Evolutionary conservation across 1,140 invertebrate species (phyloP).

Genomic region (Sitophilus oryzae): DNA sequence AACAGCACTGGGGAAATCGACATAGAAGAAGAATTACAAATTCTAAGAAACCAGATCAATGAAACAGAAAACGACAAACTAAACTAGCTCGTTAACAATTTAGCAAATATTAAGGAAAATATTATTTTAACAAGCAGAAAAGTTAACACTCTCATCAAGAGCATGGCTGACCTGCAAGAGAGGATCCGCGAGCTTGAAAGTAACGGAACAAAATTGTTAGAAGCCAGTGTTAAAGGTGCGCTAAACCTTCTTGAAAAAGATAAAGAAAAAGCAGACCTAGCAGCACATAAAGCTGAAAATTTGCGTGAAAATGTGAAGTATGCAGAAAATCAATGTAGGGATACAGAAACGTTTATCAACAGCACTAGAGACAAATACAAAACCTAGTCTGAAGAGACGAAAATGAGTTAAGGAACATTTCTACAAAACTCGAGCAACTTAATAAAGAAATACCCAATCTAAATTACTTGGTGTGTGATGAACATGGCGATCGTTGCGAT

Average conservation of each 20-base stretch:
- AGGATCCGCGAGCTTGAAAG: conserved; percentile 70
- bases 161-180: conserved; percentile 65
- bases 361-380: conserved; percentile 64
- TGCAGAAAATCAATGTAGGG: conserved; percentile 74
- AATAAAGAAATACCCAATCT: conserved; percentile 72
- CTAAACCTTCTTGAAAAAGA: conserved; percentile 78
- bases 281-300: conserved; percentile 61
- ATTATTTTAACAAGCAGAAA: conserved; percentile 73
- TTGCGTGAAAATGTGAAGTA: conserved; percentile 58
- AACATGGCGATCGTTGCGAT: conserved; percentile 80
- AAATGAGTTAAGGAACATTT: conserved; percentile 59
- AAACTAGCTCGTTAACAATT: conserved; percentile 54
- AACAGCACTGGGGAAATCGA: conserved; percentile 54
- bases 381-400: conserved; percentile 64
- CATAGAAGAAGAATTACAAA: conserved; percentile 46
- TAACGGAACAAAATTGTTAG: conserved; percentile 86
- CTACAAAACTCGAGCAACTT: conserved; percentile 59
- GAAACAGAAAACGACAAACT: conserved; percentile 51
- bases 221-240: conserved; percentile 91
- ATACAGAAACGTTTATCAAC: conserved; percentile 73
- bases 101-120: conserved; percentile 70
- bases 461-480: conserved; percentile 80
- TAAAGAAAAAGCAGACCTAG: conserved; percentile 64
- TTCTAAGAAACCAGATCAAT: conserved; percentile 47
- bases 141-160: conserved; percentile 66